Evolutionary conservation across 2,113 vertebrate species (phyloP).

Genomic region (Neomonachus schauinslandi): DNA sequence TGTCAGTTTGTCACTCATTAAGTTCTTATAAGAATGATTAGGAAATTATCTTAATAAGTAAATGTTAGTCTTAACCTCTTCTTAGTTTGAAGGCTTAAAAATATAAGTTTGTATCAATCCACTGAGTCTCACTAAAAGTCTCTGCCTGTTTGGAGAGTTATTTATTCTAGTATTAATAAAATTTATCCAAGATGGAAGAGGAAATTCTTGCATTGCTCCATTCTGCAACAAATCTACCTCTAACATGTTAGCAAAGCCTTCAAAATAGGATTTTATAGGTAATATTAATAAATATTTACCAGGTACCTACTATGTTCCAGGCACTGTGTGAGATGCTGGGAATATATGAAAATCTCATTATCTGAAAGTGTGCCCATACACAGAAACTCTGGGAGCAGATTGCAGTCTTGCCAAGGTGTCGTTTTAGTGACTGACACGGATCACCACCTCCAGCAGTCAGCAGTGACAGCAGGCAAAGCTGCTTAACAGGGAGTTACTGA

Average conservation of each 20-base stretch:
- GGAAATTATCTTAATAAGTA: constrained; percentile 91
- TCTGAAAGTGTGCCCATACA: not conserved
- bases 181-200: constrained; percentile 27
- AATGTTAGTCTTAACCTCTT: constrained; percentile 85
- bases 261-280: constrained; percentile 33
- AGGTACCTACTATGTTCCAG: constrained; percentile 31
- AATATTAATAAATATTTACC: constrained; percentile 9
- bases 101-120: constrained; percentile 84
- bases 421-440: constrained; percentile 70
- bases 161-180: constrained; percentile 68
- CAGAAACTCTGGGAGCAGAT: not conserved
- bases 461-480: constrained; percentile 69
- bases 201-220: not conserved
- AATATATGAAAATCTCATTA: not conserved
- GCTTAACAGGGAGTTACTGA: constrained; percentile 62
- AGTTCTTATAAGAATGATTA: constrained; percentile 89
- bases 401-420: constrained; percentile 52
- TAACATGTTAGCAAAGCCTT: not conserved
- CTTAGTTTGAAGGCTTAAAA: constrained; percentile 87
- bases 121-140: constrained; percentile 76
- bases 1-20: constrained; percentile 92
- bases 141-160: constrained; percentile 71
- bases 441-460: constrained; percentile 69
- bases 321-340: not conserved
- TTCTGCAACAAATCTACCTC: constrained; percentile 21